Base-by-base conservation (phyloP, 1,140 invertebrate genomes). In the Calycopis cecrops region DNA sequence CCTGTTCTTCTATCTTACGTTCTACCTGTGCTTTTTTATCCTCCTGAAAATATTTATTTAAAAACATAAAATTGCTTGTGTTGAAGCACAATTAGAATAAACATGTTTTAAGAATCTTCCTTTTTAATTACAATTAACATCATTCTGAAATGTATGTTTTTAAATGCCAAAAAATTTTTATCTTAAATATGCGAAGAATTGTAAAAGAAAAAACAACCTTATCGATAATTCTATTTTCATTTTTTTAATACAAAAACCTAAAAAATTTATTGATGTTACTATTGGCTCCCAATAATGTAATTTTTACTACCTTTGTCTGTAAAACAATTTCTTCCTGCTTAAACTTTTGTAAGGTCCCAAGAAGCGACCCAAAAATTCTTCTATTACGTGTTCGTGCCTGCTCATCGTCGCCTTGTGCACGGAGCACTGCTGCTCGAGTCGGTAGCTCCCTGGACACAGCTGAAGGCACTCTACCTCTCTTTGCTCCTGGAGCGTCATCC, bases 341-440 rank as follows among this genome's bases (percentile, higher is more conserved):
- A 81, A 99, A 99, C 79, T 96, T 97, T 73, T 98, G 96, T 61
- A 99, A 85, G 40, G 97, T 99, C 4, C 97, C 97, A 35, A 99
- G 83, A 35, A 99, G 88, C 28, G 95, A 95, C 18, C 97, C 97
- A 90, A 99, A 98, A 94, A 99, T 98, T 60, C 98, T 90, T 60
- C 94, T 91, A 88, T 98, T 98, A 60, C 97, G 91, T 18, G 93
- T 96, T 63, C 93, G 91, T 52, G 94, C 95, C 67, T 94, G 91
- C 62, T 94, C 93, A 87, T 98, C 96, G 35, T 91, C 91, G 56
- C 92, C 92, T 73, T 98, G 96, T 42, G 95, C 94, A 64, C 94
- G 93, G 1, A 88, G 67, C 28, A 88, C 84, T 11, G 85, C 80
- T 14, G 86, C 85, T 42, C 86, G 71, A 0, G 83, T 82, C 0